phyloP scores from a whole-genome alignment of 1,140 invertebrate species.

The Copidosoma floridanum region DNA sequence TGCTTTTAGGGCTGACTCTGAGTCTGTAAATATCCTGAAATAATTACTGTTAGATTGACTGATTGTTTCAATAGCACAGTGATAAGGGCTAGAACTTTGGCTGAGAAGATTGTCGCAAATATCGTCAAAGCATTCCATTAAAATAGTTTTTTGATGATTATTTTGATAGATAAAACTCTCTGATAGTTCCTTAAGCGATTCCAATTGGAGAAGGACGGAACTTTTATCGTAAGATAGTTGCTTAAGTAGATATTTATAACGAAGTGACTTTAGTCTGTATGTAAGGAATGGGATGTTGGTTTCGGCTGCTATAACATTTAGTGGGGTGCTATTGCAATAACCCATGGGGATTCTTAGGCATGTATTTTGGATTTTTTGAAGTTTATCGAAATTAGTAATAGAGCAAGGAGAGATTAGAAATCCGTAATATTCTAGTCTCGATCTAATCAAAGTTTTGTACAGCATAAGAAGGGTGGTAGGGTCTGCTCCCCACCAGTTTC shows the following conservation, averaged over 20 bases:
- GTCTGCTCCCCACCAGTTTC: conserved; percentile 32
- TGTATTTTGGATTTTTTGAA: neutral
- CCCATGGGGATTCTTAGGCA: neutral
- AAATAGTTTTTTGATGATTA: neutral
- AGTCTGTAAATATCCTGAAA: neutral
- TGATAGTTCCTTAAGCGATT: neutral
- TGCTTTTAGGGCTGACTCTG: neutral
- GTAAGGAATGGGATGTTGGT: neutral
- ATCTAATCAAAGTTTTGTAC: conserved; percentile 25
- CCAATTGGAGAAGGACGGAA: neutral
- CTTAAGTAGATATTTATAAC: neutral
- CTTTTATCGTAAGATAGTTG: neutral
- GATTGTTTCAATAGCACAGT: neutral
- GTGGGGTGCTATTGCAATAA: neutral
- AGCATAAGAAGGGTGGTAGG: conserved; percentile 18
- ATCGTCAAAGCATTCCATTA: neutral
- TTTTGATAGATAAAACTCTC: neutral
- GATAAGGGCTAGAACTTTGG: neutral
- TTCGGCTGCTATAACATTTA: neutral
- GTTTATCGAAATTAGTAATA: neutral
- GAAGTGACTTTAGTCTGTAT: neutral
- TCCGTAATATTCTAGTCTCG: conserved; percentile 26
- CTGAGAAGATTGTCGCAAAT: neutral
- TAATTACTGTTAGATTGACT: neutral
- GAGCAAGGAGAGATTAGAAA: neutral